These are phyloP conservation scores for Prunella strophiata DNA, from an alignment of 2,797 vertebrate genomes.

Conservation along the genomic window DNA sequence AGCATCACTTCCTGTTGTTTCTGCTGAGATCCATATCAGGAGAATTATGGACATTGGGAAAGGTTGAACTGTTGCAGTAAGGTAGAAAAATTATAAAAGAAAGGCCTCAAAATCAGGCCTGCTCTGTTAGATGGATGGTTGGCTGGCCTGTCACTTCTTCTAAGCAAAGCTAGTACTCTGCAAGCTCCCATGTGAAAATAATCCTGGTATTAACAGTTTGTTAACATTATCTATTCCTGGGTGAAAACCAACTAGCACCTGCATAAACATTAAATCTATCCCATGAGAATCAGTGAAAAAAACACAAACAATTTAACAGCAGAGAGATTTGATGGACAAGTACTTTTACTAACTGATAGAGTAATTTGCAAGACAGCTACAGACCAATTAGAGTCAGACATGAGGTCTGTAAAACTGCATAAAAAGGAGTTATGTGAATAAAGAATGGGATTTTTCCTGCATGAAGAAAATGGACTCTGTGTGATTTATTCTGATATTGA, in stretches of 20 bases:
- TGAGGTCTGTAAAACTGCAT: neutral
- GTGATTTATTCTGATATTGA: neutral
- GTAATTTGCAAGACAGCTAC: neutral
- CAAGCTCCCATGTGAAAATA: neutral
- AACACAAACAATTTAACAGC: neutral
- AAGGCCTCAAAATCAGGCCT: neutral
- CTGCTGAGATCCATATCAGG: neutral
- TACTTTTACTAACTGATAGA: neutral
- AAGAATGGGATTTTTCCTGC: neutral
- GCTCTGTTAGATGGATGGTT: neutral
- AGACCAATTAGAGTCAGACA: neutral
- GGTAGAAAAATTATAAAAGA: neutral
- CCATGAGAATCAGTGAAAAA: neutral
- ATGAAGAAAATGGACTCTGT: neutral
- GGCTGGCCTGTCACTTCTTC: neutral
- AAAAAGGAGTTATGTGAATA: neutral
- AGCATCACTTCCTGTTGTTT: neutral
- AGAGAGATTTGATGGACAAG: neutral
- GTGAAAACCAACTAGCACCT: neutral
- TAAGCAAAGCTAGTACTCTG: too few species aligned
- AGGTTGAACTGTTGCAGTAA: neutral
- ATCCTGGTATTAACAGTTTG: neutral
- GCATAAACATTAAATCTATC: neutral
- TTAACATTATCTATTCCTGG: neutral
- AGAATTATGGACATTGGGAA: neutral